Evolutionary conservation across 2,113 vertebrate genomes (phyloP).

Genomic region (Triplophysa siluroides): DNA sequence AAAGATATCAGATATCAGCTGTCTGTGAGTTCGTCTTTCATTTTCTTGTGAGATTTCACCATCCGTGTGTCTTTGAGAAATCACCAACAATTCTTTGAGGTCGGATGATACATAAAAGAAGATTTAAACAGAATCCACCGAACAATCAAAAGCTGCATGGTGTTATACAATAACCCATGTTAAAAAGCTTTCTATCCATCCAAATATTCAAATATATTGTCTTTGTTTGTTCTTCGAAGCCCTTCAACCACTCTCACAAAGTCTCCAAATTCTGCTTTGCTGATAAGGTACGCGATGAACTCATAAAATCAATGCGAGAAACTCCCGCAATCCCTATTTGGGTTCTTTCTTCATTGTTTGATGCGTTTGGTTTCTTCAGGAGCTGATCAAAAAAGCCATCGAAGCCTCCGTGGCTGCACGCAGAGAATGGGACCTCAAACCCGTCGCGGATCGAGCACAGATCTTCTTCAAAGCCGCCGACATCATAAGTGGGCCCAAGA

Average conservation of each 20-base stretch:
- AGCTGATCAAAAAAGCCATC: constrained; percentile 89
- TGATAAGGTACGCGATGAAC: constrained; percentile 80
- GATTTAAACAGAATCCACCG: too few species aligned
- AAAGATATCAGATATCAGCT: constrained; percentile 81
- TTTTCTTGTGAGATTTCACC: neutral
- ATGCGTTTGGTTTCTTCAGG: constrained; percentile 66
- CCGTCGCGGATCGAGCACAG: constrained; percentile 85
- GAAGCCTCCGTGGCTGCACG: constrained; percentile 78
- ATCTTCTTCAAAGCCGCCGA: constrained; percentile 92
- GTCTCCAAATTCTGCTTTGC: constrained; percentile 96
- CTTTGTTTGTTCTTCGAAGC: constrained; percentile 71
- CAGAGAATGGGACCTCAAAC: constrained; percentile 91
- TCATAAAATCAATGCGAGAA: too few species aligned
- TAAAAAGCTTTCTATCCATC: too few species aligned
- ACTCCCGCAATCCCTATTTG: too few species aligned
- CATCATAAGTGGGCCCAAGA: constrained; percentile 80
- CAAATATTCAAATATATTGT: too few species aligned
- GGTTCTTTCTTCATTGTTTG: neutral
- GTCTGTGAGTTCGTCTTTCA: constrained; percentile 79
- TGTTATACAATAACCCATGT: too few species aligned
- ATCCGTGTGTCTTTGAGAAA: neutral
- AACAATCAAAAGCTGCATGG: too few species aligned
- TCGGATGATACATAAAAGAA: too few species aligned
- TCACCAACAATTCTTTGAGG: too few species aligned
- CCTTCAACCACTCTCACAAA: constrained; percentile 88